phyloP scores from a whole-genome alignment of 2,113 vertebrate species.

The Aspiorhynchus laticeps region DNA sequence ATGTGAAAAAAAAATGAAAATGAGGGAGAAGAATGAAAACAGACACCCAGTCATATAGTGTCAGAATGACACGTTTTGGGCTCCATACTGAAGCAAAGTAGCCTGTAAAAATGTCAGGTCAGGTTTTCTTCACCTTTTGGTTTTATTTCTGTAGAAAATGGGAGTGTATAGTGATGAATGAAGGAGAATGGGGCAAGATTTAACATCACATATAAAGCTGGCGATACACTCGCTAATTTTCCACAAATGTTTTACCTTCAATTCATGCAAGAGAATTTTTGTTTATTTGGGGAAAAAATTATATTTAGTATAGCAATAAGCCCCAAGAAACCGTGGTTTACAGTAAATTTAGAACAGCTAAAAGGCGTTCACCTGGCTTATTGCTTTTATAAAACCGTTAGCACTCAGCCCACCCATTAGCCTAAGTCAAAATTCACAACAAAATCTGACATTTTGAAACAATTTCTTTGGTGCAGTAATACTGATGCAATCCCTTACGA shows the following conservation, averaged over 20 bases:
- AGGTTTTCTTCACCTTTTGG: constrained; percentile 45
- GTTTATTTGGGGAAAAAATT: background rate
- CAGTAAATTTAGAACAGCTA: background rate
- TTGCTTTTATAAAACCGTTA: background rate
- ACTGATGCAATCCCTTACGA: too few species aligned
- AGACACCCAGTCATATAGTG: constrained; percentile 46
- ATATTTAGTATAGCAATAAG: background rate
- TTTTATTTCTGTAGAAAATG: constrained; percentile 46
- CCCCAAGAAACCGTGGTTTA: too few species aligned
- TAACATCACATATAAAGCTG: background rate
- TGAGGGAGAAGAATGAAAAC: background rate
- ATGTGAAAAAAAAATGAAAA: constrained; percentile 23
- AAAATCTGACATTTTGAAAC: background rate
- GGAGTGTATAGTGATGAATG: constrained; percentile 28
- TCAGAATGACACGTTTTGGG: constrained; percentile 43
- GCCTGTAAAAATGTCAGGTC: constrained; percentile 48
- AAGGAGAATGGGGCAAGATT: background rate
- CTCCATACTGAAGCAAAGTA: constrained; percentile 38
- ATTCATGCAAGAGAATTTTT: background rate
- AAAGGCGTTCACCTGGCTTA: background rate
- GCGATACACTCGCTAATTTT: background rate
- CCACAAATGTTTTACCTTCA: background rate
- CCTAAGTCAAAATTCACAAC: background rate
- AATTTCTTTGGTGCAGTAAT: background rate
- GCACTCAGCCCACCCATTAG: background rate